Base-by-base conservation (phyloP, 2,888 invertebrate genomes). In the Cosmorhoe ocellata region DNA sequence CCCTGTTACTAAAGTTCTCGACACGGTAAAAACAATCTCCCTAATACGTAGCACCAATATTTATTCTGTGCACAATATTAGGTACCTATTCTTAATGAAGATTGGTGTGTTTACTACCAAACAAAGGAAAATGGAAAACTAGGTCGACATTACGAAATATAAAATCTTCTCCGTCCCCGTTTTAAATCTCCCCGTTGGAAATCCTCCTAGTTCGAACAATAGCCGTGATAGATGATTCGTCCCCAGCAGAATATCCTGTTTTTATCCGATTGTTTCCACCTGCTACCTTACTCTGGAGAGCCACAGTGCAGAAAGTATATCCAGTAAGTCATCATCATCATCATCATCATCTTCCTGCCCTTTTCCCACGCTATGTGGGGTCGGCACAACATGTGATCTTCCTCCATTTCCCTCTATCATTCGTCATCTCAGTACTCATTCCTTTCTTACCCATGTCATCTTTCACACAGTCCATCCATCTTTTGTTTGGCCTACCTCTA, bases 181-280 rank as follows among this genome's bases (percentile, higher is more conserved):
- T 51, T 44, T 64, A 68, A 79, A 51, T 37, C 41, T 27, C 32
- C 42, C 14, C 27, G n/a, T 5, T 30, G 22, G 13, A 32, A 6
- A 6, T 24, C 24, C 24, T 5, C 24, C 33, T 42, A 43, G 36
- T 46, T 52, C 42, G 66, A 69, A 78, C 76, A 79, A 75, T 68
- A 50, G 71, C 61, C 41, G 64, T 73, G 74, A 80, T 77, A 76
- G 78, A 80, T 79, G 69, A 66, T 63, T 69, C 61, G 61, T 62
- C 63, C 58, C 59, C 56, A 46, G 45, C 56, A 53, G 55, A 65
- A 47, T 48, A 61, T 59, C 55, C 52, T 58, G 64, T 69, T 75
- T 75, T 74, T 72, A 67, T 63, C 59, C 69, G 66, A 67, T 69
- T 62, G 56, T 62, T 52, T 58, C 71, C 74, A 74, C 70, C 74